Percentiles rank a stretch among this genome's conserved stretches.
These are phyloP conservation scores for Sphaerophoria taeniata DNA, from an alignment of 2,888 invertebrate species.

Conservation along the genomic window DNA sequence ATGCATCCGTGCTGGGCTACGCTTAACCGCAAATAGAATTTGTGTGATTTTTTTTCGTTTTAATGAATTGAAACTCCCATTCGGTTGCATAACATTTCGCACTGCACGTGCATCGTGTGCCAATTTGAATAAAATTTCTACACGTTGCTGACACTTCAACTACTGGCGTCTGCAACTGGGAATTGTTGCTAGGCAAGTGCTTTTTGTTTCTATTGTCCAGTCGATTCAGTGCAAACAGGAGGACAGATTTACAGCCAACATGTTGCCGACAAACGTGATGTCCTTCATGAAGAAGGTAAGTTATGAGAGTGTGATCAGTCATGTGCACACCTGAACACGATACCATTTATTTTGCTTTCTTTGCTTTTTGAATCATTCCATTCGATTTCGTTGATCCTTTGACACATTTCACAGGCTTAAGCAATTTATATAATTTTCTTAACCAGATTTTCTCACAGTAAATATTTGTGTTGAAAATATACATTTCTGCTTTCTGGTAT, in stretches of 20 bases:
- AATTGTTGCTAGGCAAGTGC: neutral
- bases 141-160: neutral
- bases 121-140: slow-evolving; percentile 2
- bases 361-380: neutral
- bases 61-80: slow-evolving; percentile 55
- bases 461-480: neutral
- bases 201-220: slow-evolving; percentile 11
- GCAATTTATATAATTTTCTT: slow-evolving; percentile 9
- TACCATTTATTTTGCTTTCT: neutral
- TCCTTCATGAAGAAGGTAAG: slow-evolving; percentile 96
- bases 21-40: slow-evolving; percentile 52
- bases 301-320: slow-evolving; percentile 73
- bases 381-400: neutral
- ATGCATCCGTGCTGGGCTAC: slow-evolving; percentile 34
- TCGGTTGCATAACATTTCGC: slow-evolving; percentile 44
- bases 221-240: slow-evolving; percentile 33
- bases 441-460: neutral
- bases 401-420: neutral
- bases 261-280: slow-evolving; percentile 96
- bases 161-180: neutral
- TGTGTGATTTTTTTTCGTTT: slow-evolving; percentile 14
- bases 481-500: neutral
- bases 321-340: slow-evolving; percentile 35
- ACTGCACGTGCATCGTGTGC: slow-evolving; percentile 24
- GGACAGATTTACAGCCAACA: slow-evolving; percentile 83